Percentiles rank a stretch among this genome's conserved stretches.
Evolutionary conservation across 2,888 invertebrate genomes (phyloP).

Genomic region (Platycnemis pennipes): DNA sequence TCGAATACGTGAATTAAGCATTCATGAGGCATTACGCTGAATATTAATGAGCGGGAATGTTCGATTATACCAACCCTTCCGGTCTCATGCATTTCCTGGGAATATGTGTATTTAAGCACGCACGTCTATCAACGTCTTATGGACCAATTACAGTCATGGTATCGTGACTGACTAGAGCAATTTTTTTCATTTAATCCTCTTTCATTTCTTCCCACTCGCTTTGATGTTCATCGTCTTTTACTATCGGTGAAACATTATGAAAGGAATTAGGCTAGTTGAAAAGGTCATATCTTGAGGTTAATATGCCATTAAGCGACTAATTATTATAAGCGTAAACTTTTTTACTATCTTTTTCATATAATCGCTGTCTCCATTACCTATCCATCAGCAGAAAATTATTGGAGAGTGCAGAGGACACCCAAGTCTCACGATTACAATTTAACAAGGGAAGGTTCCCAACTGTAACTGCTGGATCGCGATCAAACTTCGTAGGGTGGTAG

Average conservation of each 20-base stretch:
- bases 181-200: neutral
- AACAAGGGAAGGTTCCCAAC: too few species aligned
- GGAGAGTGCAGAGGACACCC: too few species aligned
- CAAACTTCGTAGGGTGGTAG: too few species aligned
- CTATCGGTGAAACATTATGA: neutral
- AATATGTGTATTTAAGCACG: neutral
- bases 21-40: neutral
- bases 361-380: neutral
- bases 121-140: neutral
- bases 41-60: neutral
- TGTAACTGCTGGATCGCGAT: too few species aligned
- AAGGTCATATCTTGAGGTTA: neutral
- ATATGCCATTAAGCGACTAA: neutral
- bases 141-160: constrained; percentile 11
- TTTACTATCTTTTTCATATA: neutral
- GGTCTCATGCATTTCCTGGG: neutral
- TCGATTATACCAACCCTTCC: neutral
- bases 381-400: neutral
- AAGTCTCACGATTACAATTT: too few species aligned
- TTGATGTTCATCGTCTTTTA: neutral
- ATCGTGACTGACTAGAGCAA: neutral
- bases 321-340: neutral
- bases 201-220: neutral
- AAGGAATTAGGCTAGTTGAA: neutral
- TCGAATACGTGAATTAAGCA: neutral